Conservation (phyloP, 2,797 vertebrate genomes). For the Girardinus metallicus region DNA sequence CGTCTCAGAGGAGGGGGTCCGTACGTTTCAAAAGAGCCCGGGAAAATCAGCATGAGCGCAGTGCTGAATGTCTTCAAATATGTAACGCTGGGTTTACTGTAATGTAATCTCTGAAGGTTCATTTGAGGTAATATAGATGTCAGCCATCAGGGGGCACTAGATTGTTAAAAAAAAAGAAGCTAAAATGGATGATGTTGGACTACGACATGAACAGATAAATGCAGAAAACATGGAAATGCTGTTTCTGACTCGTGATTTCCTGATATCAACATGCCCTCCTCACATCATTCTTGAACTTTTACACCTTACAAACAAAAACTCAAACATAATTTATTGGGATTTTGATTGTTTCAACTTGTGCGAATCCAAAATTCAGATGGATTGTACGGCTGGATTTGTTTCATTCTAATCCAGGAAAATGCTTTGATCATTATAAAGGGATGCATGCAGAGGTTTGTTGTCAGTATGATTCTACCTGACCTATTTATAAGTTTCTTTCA, state of each 20-base stretch:
- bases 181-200: constrained; percentile 14
- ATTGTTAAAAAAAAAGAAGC: constrained; percentile 51
- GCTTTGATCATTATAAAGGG: neutral
- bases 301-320: neutral
- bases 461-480: neutral
- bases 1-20: neutral
- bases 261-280: neutral
- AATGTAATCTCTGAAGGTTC: constrained; percentile 24
- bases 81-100: constrained; percentile 14
- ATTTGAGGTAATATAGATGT: constrained; percentile 36
- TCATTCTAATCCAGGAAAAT: neutral
- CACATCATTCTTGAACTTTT: neutral
- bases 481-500: neutral
- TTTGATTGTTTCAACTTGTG: neutral
- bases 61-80: constrained; percentile 30
- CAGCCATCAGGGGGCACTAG: constrained; percentile 75
- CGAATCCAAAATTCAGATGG: neutral
- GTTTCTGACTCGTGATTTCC: neutral
- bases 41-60: constrained; percentile 26
- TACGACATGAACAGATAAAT: constrained; percentile 19
- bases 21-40: constrained; percentile 21
- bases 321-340: neutral
- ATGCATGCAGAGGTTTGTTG: neutral
- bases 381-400: neutral
- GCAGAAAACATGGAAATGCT: constrained; percentile 13